Evolutionary conservation across 2,888 invertebrate genomes (phyloP).

Genomic region (Heliconius ethilla): DNA sequence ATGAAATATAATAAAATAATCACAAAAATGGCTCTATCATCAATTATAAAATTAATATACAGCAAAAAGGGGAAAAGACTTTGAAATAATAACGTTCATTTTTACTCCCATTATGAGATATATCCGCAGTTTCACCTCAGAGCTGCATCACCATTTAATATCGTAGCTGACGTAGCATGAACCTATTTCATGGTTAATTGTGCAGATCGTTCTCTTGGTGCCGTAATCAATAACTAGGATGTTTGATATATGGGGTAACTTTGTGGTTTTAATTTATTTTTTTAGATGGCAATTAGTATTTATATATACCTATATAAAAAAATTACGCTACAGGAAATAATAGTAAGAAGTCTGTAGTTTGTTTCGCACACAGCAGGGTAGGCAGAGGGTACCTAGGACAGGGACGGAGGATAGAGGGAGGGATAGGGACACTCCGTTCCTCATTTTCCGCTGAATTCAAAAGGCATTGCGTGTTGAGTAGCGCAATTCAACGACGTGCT

Average conservation of each 20-base stretch:
- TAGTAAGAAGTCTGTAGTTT: neutral
- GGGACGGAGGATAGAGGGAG: neutral
- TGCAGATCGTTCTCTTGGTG: conserved; percentile 39
- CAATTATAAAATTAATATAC: neutral
- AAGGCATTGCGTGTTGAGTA: no score
- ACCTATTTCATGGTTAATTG: conserved; percentile 60
- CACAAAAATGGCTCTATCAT: neutral
- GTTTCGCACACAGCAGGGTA: neutral
- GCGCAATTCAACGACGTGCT: no score
- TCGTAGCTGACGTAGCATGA: conserved; percentile 52
- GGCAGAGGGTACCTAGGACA: neutral
- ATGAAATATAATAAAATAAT: neutral
- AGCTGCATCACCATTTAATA: conserved; percentile 26
- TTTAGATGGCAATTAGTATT: neutral
- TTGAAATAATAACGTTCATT: neutral
- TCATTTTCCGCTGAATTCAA: neutral
- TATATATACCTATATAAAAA: neutral
- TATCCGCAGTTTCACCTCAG: conserved; percentile 23
- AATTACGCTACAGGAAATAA: no score
- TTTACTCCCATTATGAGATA: conserved; percentile 18
- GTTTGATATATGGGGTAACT: conserved; percentile 17
- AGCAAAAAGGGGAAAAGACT: neutral
- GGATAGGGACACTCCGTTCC: neutral
- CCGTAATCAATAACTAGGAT: conserved; percentile 25
- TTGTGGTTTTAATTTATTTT: neutral